phyloP scores from a whole-genome alignment of 1,140 invertebrate genomes.

The Drosophila aff. region DNA sequence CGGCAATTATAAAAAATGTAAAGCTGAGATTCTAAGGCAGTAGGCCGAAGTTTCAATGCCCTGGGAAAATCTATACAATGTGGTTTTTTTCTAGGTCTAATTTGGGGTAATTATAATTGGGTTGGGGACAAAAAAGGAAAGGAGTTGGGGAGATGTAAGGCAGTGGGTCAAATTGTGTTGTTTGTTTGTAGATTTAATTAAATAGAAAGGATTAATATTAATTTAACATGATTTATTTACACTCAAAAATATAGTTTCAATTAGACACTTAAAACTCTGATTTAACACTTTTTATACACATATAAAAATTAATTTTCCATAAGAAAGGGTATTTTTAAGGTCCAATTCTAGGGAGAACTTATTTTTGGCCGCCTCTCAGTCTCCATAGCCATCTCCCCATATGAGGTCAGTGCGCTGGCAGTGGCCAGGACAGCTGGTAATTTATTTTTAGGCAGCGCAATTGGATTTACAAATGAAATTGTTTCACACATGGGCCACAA shows the following conservation, averaged over 20 bases:
- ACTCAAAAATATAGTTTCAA: too few relatives aligned
- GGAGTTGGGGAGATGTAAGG: constrained; percentile 1
- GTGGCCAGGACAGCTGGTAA: constrained; percentile 47
- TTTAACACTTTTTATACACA: background rate
- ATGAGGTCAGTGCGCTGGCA: constrained; percentile 57
- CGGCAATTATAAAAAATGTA: constrained; percentile 71
- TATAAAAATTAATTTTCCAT: background rate
- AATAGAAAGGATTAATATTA: background rate
- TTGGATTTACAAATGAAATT: constrained; percentile 60
- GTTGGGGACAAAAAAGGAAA: background rate
- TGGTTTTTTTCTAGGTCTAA: background rate
- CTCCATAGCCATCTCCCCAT: constrained; percentile 16
- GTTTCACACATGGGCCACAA: constrained; percentile 16
- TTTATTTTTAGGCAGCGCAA: constrained; percentile 66
- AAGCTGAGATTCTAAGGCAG: constrained; percentile 28
- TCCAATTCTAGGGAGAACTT: background rate
- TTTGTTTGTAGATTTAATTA: background rate
- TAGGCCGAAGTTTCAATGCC: constrained; percentile 29
- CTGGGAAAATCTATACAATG: constrained; percentile 1
- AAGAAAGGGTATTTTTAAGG: background rate
- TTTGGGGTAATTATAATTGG: constrained; percentile 10
- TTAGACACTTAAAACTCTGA: background rate
- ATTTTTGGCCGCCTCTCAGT: constrained; percentile 1
- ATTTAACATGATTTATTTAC: background rate
- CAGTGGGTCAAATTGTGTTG: background rate